Evolutionary conservation across 2,888 invertebrate genomes (phyloP).

Genomic region (Podotricha telesiphe): DNA sequence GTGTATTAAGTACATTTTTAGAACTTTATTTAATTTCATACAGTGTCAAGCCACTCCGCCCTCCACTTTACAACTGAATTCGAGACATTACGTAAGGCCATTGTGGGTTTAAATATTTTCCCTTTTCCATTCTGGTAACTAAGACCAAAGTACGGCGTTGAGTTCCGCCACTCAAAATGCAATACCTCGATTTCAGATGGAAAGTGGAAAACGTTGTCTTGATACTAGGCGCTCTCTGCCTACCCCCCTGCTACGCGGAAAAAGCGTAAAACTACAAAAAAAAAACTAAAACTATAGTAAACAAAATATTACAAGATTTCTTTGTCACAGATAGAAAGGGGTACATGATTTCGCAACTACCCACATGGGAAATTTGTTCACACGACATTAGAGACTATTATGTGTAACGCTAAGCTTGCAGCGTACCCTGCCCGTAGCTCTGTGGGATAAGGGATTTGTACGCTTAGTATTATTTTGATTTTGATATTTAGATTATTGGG

Average conservation of each 20-base stretch:
- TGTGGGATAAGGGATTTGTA: slow-evolving; percentile 1
- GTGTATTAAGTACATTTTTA: too few species aligned
- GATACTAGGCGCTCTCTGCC: too few species aligned
- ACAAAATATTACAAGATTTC: neutral
- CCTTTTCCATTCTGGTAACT: too few species aligned
- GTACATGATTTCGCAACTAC: slow-evolving; percentile 26
- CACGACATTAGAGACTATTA: slow-evolving; percentile 36
- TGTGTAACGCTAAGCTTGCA: slow-evolving; percentile 25
- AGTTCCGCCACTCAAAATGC: too few species aligned
- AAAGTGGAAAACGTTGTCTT: too few species aligned
- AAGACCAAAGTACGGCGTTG: too few species aligned
- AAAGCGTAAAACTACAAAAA: too few species aligned
- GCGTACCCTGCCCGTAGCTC: neutral
- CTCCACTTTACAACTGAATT: neutral
- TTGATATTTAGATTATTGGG: neutral
- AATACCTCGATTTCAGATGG: too few species aligned
- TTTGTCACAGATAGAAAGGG: neutral
- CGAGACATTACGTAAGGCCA: too few species aligned
- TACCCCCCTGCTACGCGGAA: too few species aligned
- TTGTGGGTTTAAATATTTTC: too few species aligned
- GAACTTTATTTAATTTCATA: too few species aligned
- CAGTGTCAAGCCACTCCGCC: neutral
- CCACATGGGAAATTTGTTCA: slow-evolving; percentile 36
- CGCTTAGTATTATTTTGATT: slow-evolving; percentile 7
- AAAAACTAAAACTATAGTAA: neutral